These are phyloP conservation scores for Nemotelus pantherinus DNA, from an alignment of 2,888 invertebrate genomes.

Conservation along the genomic window DNA sequence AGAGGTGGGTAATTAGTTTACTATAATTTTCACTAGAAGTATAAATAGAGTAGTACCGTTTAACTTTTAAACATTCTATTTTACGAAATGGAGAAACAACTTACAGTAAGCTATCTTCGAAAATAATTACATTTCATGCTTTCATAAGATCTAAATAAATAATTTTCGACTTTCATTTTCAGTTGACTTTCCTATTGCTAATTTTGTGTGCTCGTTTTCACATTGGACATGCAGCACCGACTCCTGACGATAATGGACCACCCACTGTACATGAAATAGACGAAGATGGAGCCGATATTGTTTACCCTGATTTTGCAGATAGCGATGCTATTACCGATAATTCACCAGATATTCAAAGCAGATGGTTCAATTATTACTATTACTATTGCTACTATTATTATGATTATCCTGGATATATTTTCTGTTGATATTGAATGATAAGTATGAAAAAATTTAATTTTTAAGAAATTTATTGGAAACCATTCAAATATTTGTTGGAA, in stretches of 20 bases:
- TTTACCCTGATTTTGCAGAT: slow-evolving; percentile 32
- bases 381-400: slow-evolving; percentile 25
- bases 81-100: no score
- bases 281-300: background rate
- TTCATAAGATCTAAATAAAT: no score
- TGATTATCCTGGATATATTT: background rate
- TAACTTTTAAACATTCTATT: no score
- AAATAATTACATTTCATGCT: no score
- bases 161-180: no score
- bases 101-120: no score
- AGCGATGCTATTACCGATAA: background rate
- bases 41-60: no score
- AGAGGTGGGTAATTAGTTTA: no score
- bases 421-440: slow-evolving; percentile 7
- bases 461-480: no score
- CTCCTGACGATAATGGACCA: background rate
- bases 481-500: no score
- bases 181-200: background rate
- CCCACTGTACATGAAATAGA: background rate
- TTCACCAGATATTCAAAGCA: background rate
- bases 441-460: background rate
- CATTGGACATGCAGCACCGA: background rate
- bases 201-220: background rate
- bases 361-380: slow-evolving; percentile 15
- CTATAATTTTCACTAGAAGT: no score